phyloP scores from a whole-genome alignment of 2,888 invertebrate genomes.

The Noctuana brunneofusca region DNA sequence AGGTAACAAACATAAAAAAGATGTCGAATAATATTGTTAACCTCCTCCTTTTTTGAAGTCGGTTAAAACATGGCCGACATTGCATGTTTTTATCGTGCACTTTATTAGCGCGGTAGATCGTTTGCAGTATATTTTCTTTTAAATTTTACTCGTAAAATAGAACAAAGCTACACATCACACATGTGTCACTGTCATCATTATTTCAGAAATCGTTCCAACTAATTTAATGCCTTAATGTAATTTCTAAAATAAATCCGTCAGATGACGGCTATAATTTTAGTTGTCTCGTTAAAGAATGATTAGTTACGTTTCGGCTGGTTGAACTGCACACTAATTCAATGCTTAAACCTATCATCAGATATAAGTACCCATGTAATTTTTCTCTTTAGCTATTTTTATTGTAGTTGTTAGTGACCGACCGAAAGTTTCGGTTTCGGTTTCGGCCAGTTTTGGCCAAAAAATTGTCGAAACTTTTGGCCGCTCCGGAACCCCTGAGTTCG shows the following conservation, averaged over 20 bases:
- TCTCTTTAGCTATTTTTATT: too few relatives aligned
- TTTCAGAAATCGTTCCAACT: background rate
- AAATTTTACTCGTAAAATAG: background rate
- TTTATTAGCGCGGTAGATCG: background rate
- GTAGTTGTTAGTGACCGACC: too few relatives aligned
- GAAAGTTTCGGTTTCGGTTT: too few relatives aligned
- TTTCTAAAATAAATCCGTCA: background rate
- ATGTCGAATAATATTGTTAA: too few relatives aligned
- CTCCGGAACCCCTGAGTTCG: too few relatives aligned
- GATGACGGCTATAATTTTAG: background rate
- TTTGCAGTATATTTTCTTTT: background rate
- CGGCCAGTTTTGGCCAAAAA: too few relatives aligned
- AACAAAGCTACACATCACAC: background rate
- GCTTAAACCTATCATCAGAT: too few relatives aligned
- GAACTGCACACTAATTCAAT: background rate
- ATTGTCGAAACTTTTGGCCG: too few relatives aligned
- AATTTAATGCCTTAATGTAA: background rate
- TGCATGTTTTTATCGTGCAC: background rate
- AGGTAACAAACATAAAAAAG: too few relatives aligned
- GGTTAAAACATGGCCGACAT: too few relatives aligned
- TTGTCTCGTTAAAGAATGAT: slow-evolving; percentile 3
- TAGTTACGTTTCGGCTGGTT: background rate
- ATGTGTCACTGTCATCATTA: slow-evolving; percentile 7
- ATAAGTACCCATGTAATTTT: too few relatives aligned
- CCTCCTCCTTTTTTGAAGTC: too few relatives aligned